Conservation (phyloP, 1,140 invertebrate species). For the Bombus terrestris region DNA sequence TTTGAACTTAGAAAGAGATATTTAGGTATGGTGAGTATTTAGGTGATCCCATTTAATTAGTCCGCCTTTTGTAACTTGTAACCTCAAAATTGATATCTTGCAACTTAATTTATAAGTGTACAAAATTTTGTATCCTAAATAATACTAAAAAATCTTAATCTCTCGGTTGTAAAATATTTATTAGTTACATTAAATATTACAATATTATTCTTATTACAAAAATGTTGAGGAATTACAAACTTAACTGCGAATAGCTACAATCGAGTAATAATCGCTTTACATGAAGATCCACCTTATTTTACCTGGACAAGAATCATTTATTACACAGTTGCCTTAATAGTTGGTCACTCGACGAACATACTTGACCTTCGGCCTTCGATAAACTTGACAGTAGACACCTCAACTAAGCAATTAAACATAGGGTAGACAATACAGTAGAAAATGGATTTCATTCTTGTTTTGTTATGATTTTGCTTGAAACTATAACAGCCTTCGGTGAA, state of each 20-base stretch:
- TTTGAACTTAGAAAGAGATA: too few relatives aligned
- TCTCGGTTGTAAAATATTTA: background rate
- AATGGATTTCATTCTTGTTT: slow-evolving; percentile 47
- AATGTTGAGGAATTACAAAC: background rate
- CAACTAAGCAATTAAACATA: slow-evolving; percentile 17
- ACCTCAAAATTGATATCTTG: background rate
- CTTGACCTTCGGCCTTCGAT: slow-evolving; percentile 61
- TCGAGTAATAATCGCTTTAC: background rate
- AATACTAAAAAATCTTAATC: background rate
- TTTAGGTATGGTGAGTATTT: too few relatives aligned
- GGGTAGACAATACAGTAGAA: slow-evolving; percentile 35
- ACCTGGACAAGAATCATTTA: slow-evolving; percentile 1
- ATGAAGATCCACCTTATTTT: background rate
- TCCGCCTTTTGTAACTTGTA: background rate
- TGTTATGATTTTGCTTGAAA: slow-evolving; percentile 58
- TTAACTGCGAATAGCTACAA: too few relatives aligned
- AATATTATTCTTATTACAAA: background rate
- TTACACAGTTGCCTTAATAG: slow-evolving; percentile 13
- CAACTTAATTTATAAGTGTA: too few relatives aligned
- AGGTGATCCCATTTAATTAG: too few relatives aligned
- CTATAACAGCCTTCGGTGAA: background rate
- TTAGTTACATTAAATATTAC: background rate
- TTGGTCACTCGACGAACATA: slow-evolving; percentile 35
- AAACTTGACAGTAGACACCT: slow-evolving; percentile 37
- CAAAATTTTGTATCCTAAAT: background rate